Evolutionary conservation across 2,797 vertebrate species (phyloP).

Genomic region (Amblyopsis hoosieri): DNA sequence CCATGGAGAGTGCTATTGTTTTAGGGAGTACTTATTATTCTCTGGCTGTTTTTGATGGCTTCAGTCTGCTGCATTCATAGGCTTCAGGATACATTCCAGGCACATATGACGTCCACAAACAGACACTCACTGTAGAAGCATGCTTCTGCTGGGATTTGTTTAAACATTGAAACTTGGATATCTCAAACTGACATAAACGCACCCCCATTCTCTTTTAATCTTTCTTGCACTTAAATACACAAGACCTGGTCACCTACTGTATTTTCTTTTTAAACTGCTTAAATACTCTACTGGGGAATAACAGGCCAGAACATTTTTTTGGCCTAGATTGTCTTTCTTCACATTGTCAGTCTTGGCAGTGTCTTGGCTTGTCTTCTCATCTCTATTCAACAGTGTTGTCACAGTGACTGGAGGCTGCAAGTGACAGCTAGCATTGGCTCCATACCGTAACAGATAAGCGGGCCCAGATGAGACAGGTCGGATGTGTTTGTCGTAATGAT

Average conservation of each 20-base stretch:
- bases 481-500: conserved; percentile 59
- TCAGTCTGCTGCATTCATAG: conserved; percentile 52
- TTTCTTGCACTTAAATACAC: conserved; percentile 12
- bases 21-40: conserved; percentile 51
- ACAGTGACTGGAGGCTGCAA: conserved; percentile 34
- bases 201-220: conserved; percentile 1
- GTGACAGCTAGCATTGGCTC: conserved; percentile 48
- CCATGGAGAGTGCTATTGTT: conserved; percentile 58
- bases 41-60: conserved; percentile 51
- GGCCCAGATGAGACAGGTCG: conserved; percentile 63
- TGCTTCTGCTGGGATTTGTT: conserved; percentile 33
- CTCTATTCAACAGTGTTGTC: conserved; percentile 32
- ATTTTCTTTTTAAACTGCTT: conserved; percentile 25
- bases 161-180: conserved; percentile 22
- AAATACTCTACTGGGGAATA: not conserved
- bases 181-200: conserved; percentile 27
- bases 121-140: conserved; percentile 45
- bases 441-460: conserved; percentile 57
- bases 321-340: conserved; percentile 29
- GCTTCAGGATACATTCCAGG: conserved; percentile 60
- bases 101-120: conserved; percentile 51
- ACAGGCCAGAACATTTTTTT: not conserved
- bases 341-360: conserved; percentile 34
- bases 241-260: conserved; percentile 18
- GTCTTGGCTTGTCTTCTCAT: conserved; percentile 30